These are phyloP conservation scores for Cyprinodon diabolis DNA, from an alignment of 2,797 vertebrate genomes.

Conservation along the genomic window DNA sequence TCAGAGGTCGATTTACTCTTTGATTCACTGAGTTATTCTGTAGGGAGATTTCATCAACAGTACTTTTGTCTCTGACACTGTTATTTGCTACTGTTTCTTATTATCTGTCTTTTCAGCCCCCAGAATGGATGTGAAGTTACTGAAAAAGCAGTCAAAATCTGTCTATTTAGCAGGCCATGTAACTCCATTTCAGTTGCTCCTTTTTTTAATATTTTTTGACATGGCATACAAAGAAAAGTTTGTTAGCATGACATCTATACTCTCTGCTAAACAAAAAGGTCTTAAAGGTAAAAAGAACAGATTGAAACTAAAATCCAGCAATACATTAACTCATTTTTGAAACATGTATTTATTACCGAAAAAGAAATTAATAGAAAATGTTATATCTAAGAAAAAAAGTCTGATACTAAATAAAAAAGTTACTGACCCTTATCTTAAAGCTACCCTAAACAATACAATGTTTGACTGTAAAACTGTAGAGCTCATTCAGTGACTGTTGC, in stretches of 20 bases:
- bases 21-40: conserved; percentile 35
- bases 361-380: no score
- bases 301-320: neutral
- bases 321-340: no score
- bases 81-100: neutral
- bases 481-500: no score
- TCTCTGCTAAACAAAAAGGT: neutral
- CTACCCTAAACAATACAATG: no score
- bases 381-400: no score
- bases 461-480: no score
- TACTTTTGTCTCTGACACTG: neutral
- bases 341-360: no score
- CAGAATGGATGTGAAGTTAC: neutral
- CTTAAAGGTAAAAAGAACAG: neutral
- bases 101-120: neutral
- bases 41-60: conserved; percentile 19
- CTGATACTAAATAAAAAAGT: no score
- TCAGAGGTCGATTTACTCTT: conserved; percentile 69
- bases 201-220: neutral
- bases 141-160: neutral
- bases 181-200: neutral
- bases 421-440: no score
- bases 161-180: neutral
- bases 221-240: neutral
- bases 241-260: neutral